Evolutionary conservation across 2,888 invertebrate species (phyloP).

Genomic region (Notocelia uddmanniana): DNA sequence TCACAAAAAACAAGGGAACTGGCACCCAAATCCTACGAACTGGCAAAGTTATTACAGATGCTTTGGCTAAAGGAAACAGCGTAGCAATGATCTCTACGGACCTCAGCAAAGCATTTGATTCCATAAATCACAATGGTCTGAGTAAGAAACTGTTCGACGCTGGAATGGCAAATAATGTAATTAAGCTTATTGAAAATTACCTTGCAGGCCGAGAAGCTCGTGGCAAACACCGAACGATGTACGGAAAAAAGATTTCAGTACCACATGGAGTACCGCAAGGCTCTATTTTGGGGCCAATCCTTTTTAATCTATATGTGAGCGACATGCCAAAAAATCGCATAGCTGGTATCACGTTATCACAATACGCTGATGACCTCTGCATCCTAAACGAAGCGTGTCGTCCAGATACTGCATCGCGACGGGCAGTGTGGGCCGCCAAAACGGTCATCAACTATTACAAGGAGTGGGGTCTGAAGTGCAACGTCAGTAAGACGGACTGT

Average conservation of each 20-base stretch:
- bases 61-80: no score
- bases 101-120: slow-evolving; percentile 20
- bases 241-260: slow-evolving; percentile 1
- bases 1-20: slow-evolving; percentile 7
- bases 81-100: no score
- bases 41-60: no score
- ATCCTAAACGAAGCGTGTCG: no score
- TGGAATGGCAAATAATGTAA: slow-evolving; percentile 8
- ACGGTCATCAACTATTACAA: no score
- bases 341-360: slow-evolving; percentile 3
- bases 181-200: no score
- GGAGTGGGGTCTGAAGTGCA: no score
- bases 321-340: not conserved
- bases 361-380: no score
- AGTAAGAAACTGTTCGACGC: slow-evolving; percentile 11
- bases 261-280: slow-evolving; percentile 19
- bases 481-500: no score
- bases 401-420: no score
- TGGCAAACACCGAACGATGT: slow-evolving; percentile 16
- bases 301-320: slow-evolving; percentile 3
- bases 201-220: no score
- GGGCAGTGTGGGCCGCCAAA: no score
- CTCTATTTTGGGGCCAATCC: slow-evolving; percentile 6
- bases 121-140: slow-evolving; percentile 15
- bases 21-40: slow-evolving; percentile 21